Evolutionary conservation across 2,113 vertebrate genomes (phyloP), one percentile per base, ranked within the genome.

Genomic region (Colaptes auratus): DNA sequence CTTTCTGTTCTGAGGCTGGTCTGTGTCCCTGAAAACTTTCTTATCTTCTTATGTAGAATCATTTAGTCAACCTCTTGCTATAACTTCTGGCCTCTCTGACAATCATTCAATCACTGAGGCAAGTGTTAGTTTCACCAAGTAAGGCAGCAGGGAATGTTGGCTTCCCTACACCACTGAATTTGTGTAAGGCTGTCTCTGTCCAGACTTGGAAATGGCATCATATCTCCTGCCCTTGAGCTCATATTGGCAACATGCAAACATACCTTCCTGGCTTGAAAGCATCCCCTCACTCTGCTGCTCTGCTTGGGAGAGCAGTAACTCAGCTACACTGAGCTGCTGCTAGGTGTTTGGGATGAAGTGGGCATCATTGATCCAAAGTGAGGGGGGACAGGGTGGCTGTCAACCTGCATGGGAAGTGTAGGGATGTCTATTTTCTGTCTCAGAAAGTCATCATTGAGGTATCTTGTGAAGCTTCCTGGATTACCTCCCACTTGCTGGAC

Each of bases 351-450:
- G 5, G 39, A n/a, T 5, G 35, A 27, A 36, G 27, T 1, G 0
- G 24, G 27, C 6, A 2, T 17, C 46, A 48, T 33, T 30, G 0
- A 0, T 35, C 23, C 1, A 0, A n/a, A 56, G 16, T 2, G 1
- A 0, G 1, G 23, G 39, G 23, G 44, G 4, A 31, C 6, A 1
- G 25, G 39, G 18, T 3, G 1, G 16, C n/a, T 53, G 15, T 24
- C n/a, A 5, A 1, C 50, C 56, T 42, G 13, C 5, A 0, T 1
- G 3, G 9, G n/a, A 48, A 9, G 18, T 17, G 46, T 48, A 48
- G 46, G 46, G 42, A 15, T 48, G 46, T 48, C 18, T 48, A 48
- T 48, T 18, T 48, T 19, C 18, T 48, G 46, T 19, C 18, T 48
- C 46, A 48, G 18, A 17, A 48, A 48, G 46, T 48, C 17, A 48